Percentiles rank a stretch among this genome's conserved stretches.
These are phyloP conservation scores for Calliopsis andreniformis DNA, from an alignment of 1,140 invertebrate genomes.

Conservation along the genomic window DNA sequence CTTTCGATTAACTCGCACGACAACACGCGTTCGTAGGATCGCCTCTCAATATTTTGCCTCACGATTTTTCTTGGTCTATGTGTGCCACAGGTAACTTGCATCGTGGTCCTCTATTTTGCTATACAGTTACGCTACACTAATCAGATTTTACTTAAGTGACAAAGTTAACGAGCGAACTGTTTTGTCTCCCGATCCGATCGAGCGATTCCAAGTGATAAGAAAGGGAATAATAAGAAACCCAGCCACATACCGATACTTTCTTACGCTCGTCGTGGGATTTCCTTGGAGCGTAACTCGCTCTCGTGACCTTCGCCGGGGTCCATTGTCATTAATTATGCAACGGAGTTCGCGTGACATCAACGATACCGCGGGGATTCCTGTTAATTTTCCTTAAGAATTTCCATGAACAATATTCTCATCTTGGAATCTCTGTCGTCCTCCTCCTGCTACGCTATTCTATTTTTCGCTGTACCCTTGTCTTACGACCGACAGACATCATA, in stretches of 20 bases:
- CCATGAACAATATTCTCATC: conserved; percentile 25
- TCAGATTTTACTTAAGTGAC: too few relatives aligned
- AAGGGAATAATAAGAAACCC: neutral
- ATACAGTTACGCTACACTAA: too few relatives aligned
- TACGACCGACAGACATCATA: neutral
- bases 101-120: too few relatives aligned
- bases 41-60: too few relatives aligned
- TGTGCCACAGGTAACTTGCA: too few relatives aligned
- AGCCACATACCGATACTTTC: conserved; percentile 31
- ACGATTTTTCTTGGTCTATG: too few relatives aligned
- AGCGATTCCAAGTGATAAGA: neutral
- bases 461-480: neutral
- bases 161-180: neutral
- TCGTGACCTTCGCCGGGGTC: conserved; percentile 66
- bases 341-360: conserved; percentile 66
- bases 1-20: conserved; percentile 46
- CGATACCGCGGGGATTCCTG: conserved; percentile 63
- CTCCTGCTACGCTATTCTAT: neutral
- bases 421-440: neutral
- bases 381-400: conserved; percentile 66
- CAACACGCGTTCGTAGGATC: conserved; percentile 23
- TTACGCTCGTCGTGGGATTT: conserved; percentile 68
- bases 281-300: conserved; percentile 62
- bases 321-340: conserved; percentile 75
- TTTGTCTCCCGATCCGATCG: conserved; percentile 6